Percentiles rank a stretch among this genome's conserved stretches.
Evolutionary conservation across 2,888 invertebrate species (phyloP).

Genomic region (Campoplex capitator): DNA sequence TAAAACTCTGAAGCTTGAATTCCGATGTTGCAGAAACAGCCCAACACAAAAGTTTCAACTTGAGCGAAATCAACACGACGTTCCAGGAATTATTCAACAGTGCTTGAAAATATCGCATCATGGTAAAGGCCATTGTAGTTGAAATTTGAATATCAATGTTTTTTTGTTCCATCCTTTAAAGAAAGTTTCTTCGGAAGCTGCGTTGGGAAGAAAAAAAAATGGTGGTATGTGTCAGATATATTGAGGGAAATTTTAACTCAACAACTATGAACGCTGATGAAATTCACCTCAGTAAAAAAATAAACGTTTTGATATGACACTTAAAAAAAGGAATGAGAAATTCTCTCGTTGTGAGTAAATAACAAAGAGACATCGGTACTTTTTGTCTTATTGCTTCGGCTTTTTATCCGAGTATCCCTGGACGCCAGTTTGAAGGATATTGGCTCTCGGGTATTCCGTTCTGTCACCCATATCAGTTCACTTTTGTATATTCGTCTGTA

Average conservation of each 20-base stretch:
- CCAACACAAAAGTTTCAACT: no score
- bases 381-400: slow-evolving; percentile 15
- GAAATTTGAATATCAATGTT: no score
- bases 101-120: no score
- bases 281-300: background rate
- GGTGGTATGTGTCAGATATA: no score
- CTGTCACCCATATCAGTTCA: slow-evolving; percentile 34
- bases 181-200: no score
- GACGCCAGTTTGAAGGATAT: slow-evolving; percentile 33
- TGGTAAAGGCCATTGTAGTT: no score
- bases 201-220: no score
- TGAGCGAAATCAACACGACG: no score
- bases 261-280: background rate
- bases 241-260: background rate
- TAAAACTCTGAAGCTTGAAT: no score
- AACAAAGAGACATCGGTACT: background rate
- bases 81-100: no score
- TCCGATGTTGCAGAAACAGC: no score
- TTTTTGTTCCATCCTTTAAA: no score
- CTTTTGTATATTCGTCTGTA: slow-evolving; percentile 51
- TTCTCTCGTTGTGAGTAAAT: background rate
- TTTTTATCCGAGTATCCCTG: background rate
- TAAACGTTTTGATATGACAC: background rate
- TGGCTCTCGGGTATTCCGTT: slow-evolving; percentile 50
- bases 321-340: background rate